Percentiles rank a stretch among this genome's conserved stretches.
These are phyloP conservation scores for Hipparchia semele DNA, from an alignment of 2,888 invertebrate genomes.

Conservation along the genomic window DNA sequence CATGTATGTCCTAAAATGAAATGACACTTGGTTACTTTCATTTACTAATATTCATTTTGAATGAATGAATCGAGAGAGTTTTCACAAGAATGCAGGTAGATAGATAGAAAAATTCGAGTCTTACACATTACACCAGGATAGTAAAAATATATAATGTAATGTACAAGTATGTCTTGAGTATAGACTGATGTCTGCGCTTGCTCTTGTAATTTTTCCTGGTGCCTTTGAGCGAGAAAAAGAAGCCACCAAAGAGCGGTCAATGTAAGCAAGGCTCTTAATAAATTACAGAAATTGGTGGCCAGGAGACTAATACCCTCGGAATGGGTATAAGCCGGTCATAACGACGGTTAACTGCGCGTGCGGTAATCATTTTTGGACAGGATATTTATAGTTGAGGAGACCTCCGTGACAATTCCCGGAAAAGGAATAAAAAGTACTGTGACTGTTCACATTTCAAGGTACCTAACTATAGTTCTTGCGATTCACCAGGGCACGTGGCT, in stretches of 20 bases:
- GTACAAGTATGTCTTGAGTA: neutral
- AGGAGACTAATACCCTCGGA: conserved; percentile 78
- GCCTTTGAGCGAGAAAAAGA: conserved; percentile 66
- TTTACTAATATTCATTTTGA: too few relatives aligned
- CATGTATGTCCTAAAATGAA: too few relatives aligned
- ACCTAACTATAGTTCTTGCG: too few relatives aligned
- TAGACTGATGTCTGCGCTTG: conserved; percentile 29
- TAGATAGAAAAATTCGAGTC: too few relatives aligned
- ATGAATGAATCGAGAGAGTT: too few relatives aligned
- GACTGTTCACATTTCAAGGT: neutral
- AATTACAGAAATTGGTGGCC: conserved; percentile 79
- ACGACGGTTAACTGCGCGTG: conserved; percentile 75
- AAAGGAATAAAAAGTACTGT: neutral
- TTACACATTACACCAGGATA: too few relatives aligned
- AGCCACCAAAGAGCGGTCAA: conserved; percentile 68
- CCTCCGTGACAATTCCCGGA: neutral
- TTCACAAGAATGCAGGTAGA: too few relatives aligned
- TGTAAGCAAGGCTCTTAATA: conserved; percentile 76
- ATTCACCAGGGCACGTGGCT: too few relatives aligned
- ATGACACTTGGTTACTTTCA: too few relatives aligned
- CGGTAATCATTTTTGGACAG: conserved; percentile 80
- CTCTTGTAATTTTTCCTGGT: conserved; percentile 70
- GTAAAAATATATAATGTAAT: too few relatives aligned
- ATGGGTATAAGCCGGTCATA: conserved; percentile 78
- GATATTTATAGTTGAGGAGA: conserved; percentile 55